phyloP scores from a whole-genome alignment of 2,888 invertebrate genomes.

The Eupithecia vulgata region DNA sequence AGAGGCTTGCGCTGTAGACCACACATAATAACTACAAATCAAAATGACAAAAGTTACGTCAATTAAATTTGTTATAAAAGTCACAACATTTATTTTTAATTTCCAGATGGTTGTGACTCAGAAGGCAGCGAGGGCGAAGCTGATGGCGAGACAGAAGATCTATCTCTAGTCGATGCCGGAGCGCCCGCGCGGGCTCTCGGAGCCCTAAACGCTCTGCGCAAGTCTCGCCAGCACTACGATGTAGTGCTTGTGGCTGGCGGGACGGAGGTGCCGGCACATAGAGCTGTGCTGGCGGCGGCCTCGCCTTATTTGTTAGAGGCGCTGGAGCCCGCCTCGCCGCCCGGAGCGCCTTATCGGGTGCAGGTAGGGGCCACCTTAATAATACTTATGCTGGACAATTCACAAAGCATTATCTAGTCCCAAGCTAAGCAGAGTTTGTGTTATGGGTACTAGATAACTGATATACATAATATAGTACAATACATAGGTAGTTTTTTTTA shows the following conservation, averaged over 20 bases:
- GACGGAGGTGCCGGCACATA: conserved; percentile 86
- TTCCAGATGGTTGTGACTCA: conserved; percentile 23
- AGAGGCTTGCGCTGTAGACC: too few species aligned
- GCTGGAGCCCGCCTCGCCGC: conserved; percentile 66
- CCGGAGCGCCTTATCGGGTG: conserved; percentile 49
- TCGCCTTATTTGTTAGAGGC: conserved; percentile 89
- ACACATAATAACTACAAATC: too few species aligned
- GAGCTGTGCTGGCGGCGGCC: conserved; percentile 91
- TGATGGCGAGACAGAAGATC: conserved; percentile 60
- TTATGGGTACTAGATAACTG: too few species aligned
- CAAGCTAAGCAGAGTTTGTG: too few species aligned
- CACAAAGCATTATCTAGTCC: too few species aligned
- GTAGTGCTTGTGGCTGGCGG: conserved; percentile 90
- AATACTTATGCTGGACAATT: too few species aligned
- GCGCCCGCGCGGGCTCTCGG: conserved; percentile 86
- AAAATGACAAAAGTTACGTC: too few species aligned
- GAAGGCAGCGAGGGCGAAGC: conserved; percentile 62
- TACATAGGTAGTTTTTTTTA: too few species aligned
- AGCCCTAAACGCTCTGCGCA: conserved; percentile 90
- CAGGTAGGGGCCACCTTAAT: conserved; percentile 25
- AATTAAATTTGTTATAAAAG: too few species aligned
- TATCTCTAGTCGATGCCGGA: conserved; percentile 83
- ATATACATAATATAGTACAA: too few species aligned
- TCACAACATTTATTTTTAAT: too few species aligned
- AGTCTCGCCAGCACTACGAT: conserved; percentile 94